Evolutionary conservation across 2,797 vertebrate genomes (phyloP).

Genomic region (Malurus splendens): DNA sequence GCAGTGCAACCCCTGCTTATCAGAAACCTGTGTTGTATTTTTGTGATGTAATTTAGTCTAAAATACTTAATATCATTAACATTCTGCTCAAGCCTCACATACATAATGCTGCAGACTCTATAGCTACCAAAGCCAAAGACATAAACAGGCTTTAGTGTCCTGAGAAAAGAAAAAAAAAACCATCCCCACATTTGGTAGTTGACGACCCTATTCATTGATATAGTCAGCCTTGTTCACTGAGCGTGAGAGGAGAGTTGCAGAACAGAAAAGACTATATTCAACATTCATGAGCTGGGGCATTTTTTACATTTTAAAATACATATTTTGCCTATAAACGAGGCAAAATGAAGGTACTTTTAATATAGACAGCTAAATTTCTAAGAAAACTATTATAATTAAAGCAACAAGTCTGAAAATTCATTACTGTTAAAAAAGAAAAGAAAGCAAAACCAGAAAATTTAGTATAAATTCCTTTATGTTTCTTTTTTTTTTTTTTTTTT

Average conservation of each 20-base stretch:
- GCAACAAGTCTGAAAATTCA: neutral
- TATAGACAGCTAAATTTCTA: neutral
- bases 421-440: neutral
- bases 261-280: neutral
- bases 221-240: conserved; percentile 46
- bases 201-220: conserved; percentile 42
- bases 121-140: conserved; percentile 60
- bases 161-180: neutral
- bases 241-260: neutral
- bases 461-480: neutral
- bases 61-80: conserved; percentile 60
- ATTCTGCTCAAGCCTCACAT: conserved; percentile 51
- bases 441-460: neutral
- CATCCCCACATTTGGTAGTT: neutral
- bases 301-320: neutral
- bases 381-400: neutral
- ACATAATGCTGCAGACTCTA: conserved; percentile 60
- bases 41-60: conserved; percentile 26
- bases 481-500: accelerated
- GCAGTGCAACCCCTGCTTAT: neutral
- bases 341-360: neutral
- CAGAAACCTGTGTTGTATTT: neutral
- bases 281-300: neutral
- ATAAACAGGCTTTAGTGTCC: conserved; percentile 14
- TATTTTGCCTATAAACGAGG: neutral